Percentiles rank a stretch among this genome's conserved stretches.
Conservation (phyloP, 2,113 vertebrate species). For the Nymphicus hollandicus region DNA sequence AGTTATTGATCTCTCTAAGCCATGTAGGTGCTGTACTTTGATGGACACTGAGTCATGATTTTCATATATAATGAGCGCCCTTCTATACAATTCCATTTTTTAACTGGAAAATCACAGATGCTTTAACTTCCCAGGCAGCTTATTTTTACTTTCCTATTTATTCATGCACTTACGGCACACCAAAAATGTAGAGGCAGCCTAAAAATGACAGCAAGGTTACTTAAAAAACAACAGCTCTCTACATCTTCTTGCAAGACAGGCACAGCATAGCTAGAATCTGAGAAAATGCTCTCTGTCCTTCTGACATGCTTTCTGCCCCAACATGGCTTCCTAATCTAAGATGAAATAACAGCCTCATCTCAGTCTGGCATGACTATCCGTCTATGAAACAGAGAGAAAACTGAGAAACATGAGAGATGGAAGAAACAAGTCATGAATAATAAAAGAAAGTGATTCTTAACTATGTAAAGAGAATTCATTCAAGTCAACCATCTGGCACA, state of each 20-base stretch:
- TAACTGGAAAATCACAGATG: neutral
- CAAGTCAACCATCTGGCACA: slow-evolving; percentile 61
- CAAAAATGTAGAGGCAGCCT: neutral
- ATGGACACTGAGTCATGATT: neutral
- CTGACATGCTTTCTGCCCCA: neutral
- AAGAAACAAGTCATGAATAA: slow-evolving; percentile 62
- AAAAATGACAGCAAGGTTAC: neutral
- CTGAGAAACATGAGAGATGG: slow-evolving; percentile 42
- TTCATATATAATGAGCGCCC: neutral
- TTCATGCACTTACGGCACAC: neutral
- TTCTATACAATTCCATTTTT: neutral
- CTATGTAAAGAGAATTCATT: slow-evolving; percentile 52
- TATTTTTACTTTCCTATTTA: neutral
- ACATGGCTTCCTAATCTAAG: neutral
- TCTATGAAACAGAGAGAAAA: slow-evolving; percentile 32
- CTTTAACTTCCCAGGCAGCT: neutral
- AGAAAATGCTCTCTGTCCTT: neutral
- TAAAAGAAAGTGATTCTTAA: slow-evolving; percentile 60
- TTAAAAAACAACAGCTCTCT: neutral
- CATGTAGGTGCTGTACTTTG: neutral
- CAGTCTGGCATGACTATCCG: neutral
- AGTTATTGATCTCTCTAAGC: neutral
- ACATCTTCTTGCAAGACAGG: neutral
- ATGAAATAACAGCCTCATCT: slow-evolving; percentile 25
- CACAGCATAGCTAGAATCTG: neutral